These are phyloP conservation scores for Drosophila guanche DNA, from an alignment of 1,140 invertebrate genomes.

Conservation along the genomic window DNA sequence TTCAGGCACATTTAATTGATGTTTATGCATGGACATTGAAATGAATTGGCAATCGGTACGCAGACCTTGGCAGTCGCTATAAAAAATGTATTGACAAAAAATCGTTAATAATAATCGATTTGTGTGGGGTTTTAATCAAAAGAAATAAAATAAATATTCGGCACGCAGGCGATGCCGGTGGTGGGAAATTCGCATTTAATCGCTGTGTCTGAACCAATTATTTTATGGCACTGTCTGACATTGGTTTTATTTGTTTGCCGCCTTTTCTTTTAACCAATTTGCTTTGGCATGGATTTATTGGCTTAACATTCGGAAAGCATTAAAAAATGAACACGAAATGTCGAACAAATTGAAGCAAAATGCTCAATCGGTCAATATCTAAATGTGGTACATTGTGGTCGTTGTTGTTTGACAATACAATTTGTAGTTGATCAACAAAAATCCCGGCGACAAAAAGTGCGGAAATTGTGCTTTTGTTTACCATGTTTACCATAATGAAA, in stretches of 20 bases:
- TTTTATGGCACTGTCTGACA: slow-evolving; percentile 46
- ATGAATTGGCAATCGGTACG: slow-evolving; percentile 46
- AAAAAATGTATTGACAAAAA: slow-evolving; percentile 65
- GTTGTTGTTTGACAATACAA: slow-evolving; percentile 25
- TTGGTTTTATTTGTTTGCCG: slow-evolving; percentile 16
- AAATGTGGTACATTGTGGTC: slow-evolving; percentile 39
- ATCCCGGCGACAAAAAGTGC: background rate
- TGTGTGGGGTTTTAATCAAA: slow-evolving; percentile 69
- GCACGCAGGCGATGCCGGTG: slow-evolving; percentile 18
- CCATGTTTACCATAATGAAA: background rate
- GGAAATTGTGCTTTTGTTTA: background rate
- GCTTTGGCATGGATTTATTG: slow-evolving; percentile 49
- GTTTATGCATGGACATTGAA: slow-evolving; percentile 74
- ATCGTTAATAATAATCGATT: slow-evolving; percentile 79
- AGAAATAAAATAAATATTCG: slow-evolving; percentile 43
- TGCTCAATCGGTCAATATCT: slow-evolving; percentile 53
- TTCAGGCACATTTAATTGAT: slow-evolving; percentile 68
- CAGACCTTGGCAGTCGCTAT: slow-evolving; percentile 7
- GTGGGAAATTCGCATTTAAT: slow-evolving; percentile 66
- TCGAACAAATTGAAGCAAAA: slow-evolving; percentile 53
- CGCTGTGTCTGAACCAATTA: slow-evolving; percentile 37
- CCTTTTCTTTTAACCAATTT: slow-evolving; percentile 30
- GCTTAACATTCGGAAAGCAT: slow-evolving; percentile 38
- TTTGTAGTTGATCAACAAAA: slow-evolving; percentile 2
- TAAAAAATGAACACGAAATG: slow-evolving; percentile 17